Percentiles rank a stretch among this genome's conserved stretches.
These are phyloP conservation scores for Thalassaphorura encarpata DNA, from an alignment of 1,140 invertebrate species.

Conservation along the genomic window DNA sequence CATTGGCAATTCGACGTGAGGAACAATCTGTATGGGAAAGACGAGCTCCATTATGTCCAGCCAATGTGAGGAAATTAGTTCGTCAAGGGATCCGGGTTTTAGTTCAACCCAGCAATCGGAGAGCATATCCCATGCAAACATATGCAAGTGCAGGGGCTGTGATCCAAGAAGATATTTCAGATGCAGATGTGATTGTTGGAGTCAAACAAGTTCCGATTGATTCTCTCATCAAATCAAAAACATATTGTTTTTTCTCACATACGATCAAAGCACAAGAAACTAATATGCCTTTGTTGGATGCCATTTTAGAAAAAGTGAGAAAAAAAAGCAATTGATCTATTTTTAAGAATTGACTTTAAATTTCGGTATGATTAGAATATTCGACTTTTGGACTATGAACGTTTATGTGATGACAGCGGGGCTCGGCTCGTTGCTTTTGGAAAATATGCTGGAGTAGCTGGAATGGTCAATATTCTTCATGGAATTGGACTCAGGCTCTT, in stretches of 20 bases:
- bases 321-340: background rate
- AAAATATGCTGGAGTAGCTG: conserved; percentile 96
- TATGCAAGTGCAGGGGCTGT: conserved; percentile 80
- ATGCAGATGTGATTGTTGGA: conserved; percentile 90
- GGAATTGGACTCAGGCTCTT: conserved; percentile 86
- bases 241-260: conserved; percentile 98
- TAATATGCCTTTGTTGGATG: conserved; percentile 96
- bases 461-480: conserved; percentile 98
- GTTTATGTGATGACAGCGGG: conserved; percentile 77
- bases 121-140: conserved; percentile 92
- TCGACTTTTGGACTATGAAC: conserved; percentile 94
- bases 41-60: conserved; percentile 83
- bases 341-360: background rate
- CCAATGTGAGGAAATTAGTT: conserved; percentile 78
- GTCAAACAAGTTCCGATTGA: conserved; percentile 97
- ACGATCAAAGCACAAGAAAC: conserved; percentile 98
- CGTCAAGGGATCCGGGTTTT: conserved; percentile 84
- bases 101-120: conserved; percentile 93
- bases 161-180: conserved; percentile 91
- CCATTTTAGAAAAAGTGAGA: conserved; percentile 76
- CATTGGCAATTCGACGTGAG: conserved; percentile 79
- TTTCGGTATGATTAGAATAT: conserved; percentile 60
- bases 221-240: conserved; percentile 84
- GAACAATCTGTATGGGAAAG: conserved; percentile 98
- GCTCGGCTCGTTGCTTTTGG: conserved; percentile 95